Conservation (phyloP, 2,888 invertebrate species). For the Acanthosoma haemorrhoidale region DNA sequence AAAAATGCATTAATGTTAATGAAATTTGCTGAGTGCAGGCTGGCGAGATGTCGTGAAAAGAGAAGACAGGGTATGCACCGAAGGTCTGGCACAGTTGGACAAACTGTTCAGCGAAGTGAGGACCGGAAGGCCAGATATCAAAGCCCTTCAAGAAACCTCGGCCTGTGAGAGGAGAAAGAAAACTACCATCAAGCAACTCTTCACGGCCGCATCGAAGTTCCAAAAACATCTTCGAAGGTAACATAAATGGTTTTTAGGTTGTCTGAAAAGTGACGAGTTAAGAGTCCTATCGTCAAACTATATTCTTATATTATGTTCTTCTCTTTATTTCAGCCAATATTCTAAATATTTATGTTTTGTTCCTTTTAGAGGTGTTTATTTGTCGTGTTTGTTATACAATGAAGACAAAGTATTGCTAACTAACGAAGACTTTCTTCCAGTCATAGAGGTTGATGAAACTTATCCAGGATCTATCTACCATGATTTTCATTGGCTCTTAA, state of each 20-base stretch:
- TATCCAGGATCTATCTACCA: slow-evolving; percentile 85
- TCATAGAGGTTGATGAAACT: slow-evolving; percentile 94
- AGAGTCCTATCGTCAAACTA: background rate
- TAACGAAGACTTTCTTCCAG: slow-evolving; percentile 93
- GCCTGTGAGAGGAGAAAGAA: slow-evolving; percentile 69
- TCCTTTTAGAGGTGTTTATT: slow-evolving; percentile 76
- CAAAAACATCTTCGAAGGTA: slow-evolving; percentile 85
- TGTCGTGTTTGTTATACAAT: slow-evolving; percentile 88
- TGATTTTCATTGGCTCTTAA: slow-evolving; percentile 98
- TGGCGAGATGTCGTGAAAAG: slow-evolving; percentile 80
- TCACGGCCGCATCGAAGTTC: slow-evolving; percentile 93
- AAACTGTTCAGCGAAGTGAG: slow-evolving; percentile 67
- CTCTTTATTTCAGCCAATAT: too few relatives aligned
- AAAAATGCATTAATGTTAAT: background rate
- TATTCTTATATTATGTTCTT: background rate
- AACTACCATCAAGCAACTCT: slow-evolving; percentile 86
- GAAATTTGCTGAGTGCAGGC: slow-evolving; percentile 49
- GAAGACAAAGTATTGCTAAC: slow-evolving; percentile 95
- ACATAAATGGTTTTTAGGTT: background rate
- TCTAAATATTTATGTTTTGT: background rate
- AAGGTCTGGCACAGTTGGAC: slow-evolving; percentile 65
- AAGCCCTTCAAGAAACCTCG: slow-evolving; percentile 46
- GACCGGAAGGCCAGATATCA: slow-evolving; percentile 53
- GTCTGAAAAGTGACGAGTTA: background rate
- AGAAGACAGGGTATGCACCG: slow-evolving; percentile 59